Conservation (phyloP, 92 coral and sea anemone genomes). For the Scolanthus callimorphus region DNA sequence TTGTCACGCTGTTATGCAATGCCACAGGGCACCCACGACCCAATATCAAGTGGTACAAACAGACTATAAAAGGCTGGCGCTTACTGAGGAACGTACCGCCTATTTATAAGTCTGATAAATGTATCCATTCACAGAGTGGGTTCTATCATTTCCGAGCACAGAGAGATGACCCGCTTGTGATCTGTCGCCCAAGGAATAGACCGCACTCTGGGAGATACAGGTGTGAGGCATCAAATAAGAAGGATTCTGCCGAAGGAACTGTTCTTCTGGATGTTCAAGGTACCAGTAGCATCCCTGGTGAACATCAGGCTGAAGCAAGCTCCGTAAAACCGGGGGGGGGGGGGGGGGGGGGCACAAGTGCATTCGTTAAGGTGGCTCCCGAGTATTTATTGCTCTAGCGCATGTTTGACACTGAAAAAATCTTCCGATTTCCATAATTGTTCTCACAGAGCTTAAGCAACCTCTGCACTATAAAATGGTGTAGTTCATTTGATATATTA, state of each 20-base stretch:
- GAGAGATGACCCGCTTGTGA: slow-evolving; percentile 5
- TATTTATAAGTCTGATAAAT: neutral
- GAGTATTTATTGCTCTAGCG: too few relatives aligned
- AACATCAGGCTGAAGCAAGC: too few relatives aligned
- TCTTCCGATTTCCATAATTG: too few relatives aligned
- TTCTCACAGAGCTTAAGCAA: too few relatives aligned
- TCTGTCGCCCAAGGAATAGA: slow-evolving; percentile 15
- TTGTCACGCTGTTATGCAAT: slow-evolving; percentile 8
- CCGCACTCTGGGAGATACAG: slow-evolving; percentile 7
- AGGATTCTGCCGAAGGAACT: neutral
- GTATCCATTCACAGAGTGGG: neutral
- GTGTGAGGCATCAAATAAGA: slow-evolving; percentile 15
- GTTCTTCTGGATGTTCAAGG: slow-evolving; percentile 16
- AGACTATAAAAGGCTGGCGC: neutral
- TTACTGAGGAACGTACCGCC: neutral
- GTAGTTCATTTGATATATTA: too few relatives aligned
- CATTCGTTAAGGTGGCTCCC: too few relatives aligned
- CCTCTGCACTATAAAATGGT: too few relatives aligned
- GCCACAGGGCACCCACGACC: slow-evolving; percentile 16
- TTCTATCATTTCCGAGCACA: slow-evolving; percentile 1
- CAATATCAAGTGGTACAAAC: slow-evolving; percentile 24
- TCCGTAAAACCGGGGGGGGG: too few relatives aligned
- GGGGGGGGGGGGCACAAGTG: too few relatives aligned
- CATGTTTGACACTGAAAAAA: too few relatives aligned
- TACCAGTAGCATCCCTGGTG: too few relatives aligned